Conservation (phyloP, 2,113 vertebrate genomes). For the Onychorhynchus coronatus region DNA sequence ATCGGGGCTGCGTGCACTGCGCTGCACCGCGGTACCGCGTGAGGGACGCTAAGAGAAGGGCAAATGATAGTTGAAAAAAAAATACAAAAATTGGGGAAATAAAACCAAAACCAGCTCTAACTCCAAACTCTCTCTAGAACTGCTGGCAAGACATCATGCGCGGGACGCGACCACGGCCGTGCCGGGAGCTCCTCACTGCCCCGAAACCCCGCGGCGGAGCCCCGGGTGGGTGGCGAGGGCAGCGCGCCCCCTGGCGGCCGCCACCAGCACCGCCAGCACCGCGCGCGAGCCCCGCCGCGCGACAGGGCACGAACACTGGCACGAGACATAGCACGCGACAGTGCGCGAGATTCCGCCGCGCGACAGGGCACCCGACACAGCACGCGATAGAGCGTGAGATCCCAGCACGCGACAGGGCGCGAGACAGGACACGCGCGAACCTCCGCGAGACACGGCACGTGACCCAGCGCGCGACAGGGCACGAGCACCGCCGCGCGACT, state of each 20-base stretch:
- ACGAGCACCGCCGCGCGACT: background rate
- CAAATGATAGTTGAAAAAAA: background rate
- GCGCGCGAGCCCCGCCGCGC: background rate
- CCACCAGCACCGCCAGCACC: too few species aligned
- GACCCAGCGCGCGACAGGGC: too few species aligned
- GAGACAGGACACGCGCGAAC: too few species aligned
- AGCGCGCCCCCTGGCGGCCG: background rate
- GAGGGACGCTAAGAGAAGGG: background rate
- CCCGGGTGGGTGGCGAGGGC: background rate
- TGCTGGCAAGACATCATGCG: fast-evolving
- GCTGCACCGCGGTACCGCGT: too few species aligned
- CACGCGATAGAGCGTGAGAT: background rate
- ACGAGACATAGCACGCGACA: background rate
- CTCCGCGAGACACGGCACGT: too few species aligned
- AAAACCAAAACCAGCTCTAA: too few species aligned
- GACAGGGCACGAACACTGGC: background rate
- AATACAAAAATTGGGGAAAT: background rate
- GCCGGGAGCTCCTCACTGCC: background rate
- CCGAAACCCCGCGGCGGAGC: background rate
- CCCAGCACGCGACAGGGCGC: too few species aligned
- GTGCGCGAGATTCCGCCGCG: background rate
- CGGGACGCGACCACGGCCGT: too few species aligned
- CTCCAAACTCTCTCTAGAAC: background rate
- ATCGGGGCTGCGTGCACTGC: too few species aligned
- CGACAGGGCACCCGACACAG: background rate